A percentile compares a stretch with the other conserved stretches of the same genome.
Evolutionary conservation across 2,113 vertebrate genomes (phyloP).

Genomic region (Poeciliopsis prolifica): DNA sequence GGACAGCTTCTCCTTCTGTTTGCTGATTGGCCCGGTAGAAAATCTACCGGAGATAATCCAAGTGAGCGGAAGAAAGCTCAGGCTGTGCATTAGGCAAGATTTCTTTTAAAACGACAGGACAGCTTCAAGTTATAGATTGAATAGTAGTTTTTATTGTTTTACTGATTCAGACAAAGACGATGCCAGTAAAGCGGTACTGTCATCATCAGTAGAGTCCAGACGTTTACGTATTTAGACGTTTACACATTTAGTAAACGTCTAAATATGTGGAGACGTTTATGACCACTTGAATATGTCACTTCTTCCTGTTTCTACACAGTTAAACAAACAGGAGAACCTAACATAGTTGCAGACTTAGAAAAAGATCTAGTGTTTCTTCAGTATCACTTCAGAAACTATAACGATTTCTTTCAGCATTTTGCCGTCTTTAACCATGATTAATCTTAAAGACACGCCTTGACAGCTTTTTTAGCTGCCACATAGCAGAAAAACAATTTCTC

Average conservation of each 20-base stretch:
- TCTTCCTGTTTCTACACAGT: not conserved
- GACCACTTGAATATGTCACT: too few relatives aligned
- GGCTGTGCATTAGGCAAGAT: too few relatives aligned
- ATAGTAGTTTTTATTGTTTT: not conserved
- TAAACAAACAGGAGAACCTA: not conserved
- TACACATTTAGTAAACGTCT: too few relatives aligned
- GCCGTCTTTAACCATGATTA: slow-evolving; percentile 1
- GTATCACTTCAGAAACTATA: not conserved
- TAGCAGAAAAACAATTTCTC: slow-evolving; percentile 34
- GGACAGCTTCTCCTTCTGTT: too few relatives aligned
- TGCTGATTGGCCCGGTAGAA: too few relatives aligned
- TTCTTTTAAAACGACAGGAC: not conserved
- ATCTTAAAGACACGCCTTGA: slow-evolving; percentile 24
- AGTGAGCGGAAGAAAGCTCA: too few relatives aligned
- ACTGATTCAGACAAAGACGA: not conserved
- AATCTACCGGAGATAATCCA: too few relatives aligned
- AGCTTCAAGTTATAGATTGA: not conserved
- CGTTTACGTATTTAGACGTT: not conserved
- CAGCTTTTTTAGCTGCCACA: slow-evolving; percentile 21
- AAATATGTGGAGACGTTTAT: not conserved
- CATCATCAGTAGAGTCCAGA: not conserved
- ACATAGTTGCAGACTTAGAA: not conserved
- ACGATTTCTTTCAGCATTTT: not conserved
- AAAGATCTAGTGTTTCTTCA: not conserved
- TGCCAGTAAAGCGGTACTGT: not conserved